Evolutionary conservation across 2,113 vertebrate genomes (phyloP), one percentile per base, ranked within the genome.

Genomic region (Chamaea fasciata): DNA sequence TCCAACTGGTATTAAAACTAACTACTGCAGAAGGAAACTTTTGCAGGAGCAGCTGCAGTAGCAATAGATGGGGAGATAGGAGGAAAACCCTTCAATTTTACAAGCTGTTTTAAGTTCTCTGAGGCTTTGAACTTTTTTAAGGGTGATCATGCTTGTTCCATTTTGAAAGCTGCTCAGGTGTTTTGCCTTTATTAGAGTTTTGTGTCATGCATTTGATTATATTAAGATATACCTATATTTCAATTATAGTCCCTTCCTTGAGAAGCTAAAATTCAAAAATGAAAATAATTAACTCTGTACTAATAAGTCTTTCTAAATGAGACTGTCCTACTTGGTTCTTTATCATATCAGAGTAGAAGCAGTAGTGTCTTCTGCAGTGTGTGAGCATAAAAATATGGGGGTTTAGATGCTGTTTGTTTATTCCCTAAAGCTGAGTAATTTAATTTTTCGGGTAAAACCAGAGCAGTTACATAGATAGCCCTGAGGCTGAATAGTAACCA

Each of bases 1-100:
- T 84, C 90, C 92, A 95, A 19, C 28, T 77, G 44, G 44, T 95
- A 89, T 78, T 92, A 75, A 80, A 86, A 71, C 78, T 64, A 89
- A 68, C 68, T 94, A 88, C n/a, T 67, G 31, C 76, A 92, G 52
- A 81, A 47, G 3, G 8, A 93, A 77, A 49, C 31, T 88, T 77
- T 47, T 78, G 16, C 44, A 68, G 60, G 22, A 93, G 64, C 71
- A 93, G 93, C 75, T 95, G 84, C 59, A 63, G 23, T 16, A 65
- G 75, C 35, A 77, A 52, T 71, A 91, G 44, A 14, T 78, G 52
- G 27, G 63, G n/a, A 69, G 55, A 57, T 18, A 59, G 59, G 13
- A 86, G 41, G 37, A 92, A 23, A 80, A 62, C 19, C 20, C 47
- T 78, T 68, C n/a, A 31, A 83, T 89, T 81, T 88, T 86, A 70